Evolutionary conservation across 2,888 invertebrate species (phyloP).

Genomic region (Cylloceria caligata): DNA sequence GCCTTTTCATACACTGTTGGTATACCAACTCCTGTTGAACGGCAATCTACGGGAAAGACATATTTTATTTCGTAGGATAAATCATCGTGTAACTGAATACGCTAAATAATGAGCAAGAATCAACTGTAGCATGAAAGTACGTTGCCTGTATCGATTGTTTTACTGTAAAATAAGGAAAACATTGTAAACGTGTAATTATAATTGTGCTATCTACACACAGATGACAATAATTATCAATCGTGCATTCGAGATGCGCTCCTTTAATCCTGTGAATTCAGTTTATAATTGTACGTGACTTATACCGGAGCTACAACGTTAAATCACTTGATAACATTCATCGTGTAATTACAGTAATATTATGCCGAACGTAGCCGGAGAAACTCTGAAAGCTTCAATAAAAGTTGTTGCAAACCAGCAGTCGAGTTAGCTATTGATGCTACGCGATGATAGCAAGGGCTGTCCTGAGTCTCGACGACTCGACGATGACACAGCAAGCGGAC

Average conservation of each 20-base stretch:
- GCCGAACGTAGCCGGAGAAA: background rate
- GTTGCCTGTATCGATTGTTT: too few relatives aligned
- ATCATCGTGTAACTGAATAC: background rate
- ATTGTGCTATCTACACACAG: too few relatives aligned
- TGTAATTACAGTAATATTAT: background rate
- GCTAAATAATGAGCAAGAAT: background rate
- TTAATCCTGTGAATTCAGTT: background rate
- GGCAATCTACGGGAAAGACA: background rate
- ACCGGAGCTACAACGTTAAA: background rate
- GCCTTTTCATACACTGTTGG: background rate
- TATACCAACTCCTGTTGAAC: background rate
- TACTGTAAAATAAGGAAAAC: too few relatives aligned
- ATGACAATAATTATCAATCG: too few relatives aligned
- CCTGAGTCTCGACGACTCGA: constrained; percentile 7
- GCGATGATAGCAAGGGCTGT: background rate
- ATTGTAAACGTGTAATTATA: background rate
- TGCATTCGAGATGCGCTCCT: too few relatives aligned
- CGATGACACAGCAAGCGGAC: constrained; percentile 14
- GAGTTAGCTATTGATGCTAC: constrained; percentile 3
- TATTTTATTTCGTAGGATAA: background rate
- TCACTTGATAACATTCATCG: background rate
- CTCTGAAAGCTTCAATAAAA: background rate
- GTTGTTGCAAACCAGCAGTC: background rate
- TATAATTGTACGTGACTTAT: too few relatives aligned
- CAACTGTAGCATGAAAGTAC: too few relatives aligned